Percentiles rank a stretch among this genome's conserved stretches.
Conservation (phyloP, 2,113 vertebrate genomes). For the Acanthisitta chloris region DNA sequence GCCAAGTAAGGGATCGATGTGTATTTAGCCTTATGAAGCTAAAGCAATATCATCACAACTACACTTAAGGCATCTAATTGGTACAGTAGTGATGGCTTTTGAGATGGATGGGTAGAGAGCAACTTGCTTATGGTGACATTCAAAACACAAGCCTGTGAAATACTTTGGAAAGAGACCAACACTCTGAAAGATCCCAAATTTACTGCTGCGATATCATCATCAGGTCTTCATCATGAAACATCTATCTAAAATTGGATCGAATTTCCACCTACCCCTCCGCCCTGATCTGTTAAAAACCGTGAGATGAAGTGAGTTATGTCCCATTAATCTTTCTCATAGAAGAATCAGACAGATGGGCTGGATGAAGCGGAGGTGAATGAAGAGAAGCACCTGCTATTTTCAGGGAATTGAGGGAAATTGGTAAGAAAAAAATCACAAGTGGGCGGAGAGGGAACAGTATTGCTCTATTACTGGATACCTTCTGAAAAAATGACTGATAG, state of each 20-base stretch:
- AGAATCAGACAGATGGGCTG: constrained; percentile 65
- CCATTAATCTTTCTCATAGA: constrained; percentile 62
- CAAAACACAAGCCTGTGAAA: constrained; percentile 55
- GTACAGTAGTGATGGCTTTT: constrained; percentile 7
- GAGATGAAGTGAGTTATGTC: constrained; percentile 48
- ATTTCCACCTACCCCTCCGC: constrained; percentile 65
- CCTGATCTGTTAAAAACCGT: constrained; percentile 55
- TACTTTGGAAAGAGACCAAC: constrained; percentile 55
- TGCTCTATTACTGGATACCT: constrained; percentile 56
- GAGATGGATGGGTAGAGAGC: constrained; percentile 34
- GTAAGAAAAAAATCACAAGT: constrained; percentile 52
- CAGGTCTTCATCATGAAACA: constrained; percentile 56
- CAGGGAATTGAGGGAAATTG: constrained; percentile 48
- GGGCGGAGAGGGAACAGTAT: constrained; percentile 54
- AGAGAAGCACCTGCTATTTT: constrained; percentile 70
- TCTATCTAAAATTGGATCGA: constrained; percentile 57
- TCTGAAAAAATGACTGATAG: constrained; percentile 60
- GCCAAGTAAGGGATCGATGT: background rate
- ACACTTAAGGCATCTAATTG: background rate
- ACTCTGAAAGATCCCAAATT: constrained; percentile 61
- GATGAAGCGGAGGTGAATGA: constrained; percentile 66
- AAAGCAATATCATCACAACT: background rate
- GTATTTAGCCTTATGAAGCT: background rate
- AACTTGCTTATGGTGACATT: constrained; percentile 55
- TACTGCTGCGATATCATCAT: constrained; percentile 54